Percentiles rank a stretch among this genome's conserved stretches.
These are phyloP conservation scores for Eciton burchellii DNA, from an alignment of 1,140 invertebrate species.

Conservation along the genomic window DNA sequence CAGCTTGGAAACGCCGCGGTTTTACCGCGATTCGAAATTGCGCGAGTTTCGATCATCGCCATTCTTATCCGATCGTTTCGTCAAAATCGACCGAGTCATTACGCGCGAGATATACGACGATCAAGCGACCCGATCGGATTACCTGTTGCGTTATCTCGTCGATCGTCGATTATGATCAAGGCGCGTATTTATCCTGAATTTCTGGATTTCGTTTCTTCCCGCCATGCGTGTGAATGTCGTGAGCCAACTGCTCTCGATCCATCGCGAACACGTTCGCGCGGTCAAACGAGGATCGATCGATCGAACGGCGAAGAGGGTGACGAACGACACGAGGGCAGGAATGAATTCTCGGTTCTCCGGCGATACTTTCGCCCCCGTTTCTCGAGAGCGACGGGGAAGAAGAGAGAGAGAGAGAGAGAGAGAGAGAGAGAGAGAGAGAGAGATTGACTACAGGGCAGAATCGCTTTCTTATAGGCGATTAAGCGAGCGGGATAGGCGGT, in stretches of 20 bases:
- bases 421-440: background rate
- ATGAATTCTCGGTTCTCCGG: conserved; percentile 25
- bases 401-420: conserved; percentile 29
- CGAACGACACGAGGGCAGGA: conserved; percentile 2
- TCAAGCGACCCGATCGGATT: background rate
- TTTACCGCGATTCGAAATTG: conserved; percentile 18
- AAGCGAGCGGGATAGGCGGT: conserved; percentile 57
- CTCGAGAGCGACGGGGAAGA: background rate
- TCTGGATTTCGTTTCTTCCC: conserved; percentile 36
- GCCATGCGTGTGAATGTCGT: conserved; percentile 19
- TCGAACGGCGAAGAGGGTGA: conserved; percentile 16
- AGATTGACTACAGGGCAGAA: conserved; percentile 51
- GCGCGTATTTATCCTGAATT: background rate
- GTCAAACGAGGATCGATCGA: conserved; percentile 3
- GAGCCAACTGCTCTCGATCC: conserved; percentile 26
- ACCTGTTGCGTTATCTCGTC: background rate
- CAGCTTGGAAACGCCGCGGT: background rate
- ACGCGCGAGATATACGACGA: background rate
- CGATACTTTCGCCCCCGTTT: conserved; percentile 14
- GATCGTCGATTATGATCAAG: conserved; percentile 15
- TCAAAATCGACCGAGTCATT: background rate
- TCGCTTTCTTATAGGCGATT: conserved; percentile 68
- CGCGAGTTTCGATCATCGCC: background rate
- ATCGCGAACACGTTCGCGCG: conserved; percentile 13
- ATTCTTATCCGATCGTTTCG: background rate